phyloP scores from a whole-genome alignment of 2,113 vertebrate genomes.

The Bothrops jararaca region DNA sequence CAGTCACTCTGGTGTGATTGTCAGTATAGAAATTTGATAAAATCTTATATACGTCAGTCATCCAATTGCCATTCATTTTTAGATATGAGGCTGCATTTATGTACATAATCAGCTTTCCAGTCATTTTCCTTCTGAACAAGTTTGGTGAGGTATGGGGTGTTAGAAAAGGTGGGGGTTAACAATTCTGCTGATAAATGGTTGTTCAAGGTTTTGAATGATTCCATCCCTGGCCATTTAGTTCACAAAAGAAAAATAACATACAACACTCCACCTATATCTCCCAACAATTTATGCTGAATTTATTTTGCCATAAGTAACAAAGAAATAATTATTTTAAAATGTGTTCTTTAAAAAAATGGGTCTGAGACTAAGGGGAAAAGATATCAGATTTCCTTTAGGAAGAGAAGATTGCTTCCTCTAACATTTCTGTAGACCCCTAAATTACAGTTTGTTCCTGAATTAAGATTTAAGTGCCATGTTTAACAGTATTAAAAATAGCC shows the following conservation, averaged over 20 bases:
- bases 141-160: neutral
- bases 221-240: neutral
- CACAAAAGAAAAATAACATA: conserved; percentile 15
- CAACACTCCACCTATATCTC: neutral
- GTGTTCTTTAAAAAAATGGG: conserved; percentile 30
- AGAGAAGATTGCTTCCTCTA: neutral
- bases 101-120: neutral
- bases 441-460: conserved; percentile 29
- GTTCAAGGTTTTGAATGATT: neutral
- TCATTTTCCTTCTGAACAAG: neutral
- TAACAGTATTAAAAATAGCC: conserved; percentile 17
- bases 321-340: conserved; percentile 28
- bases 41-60: neutral
- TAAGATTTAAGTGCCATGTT: conserved; percentile 11
- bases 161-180: neutral
- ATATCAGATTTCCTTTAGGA: neutral
- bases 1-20: neutral
- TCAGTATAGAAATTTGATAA: neutral
- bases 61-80: neutral
- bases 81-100: neutral
- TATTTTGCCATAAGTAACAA: conserved; percentile 9
- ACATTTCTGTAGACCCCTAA: neutral
- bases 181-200: neutral
- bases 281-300: neutral
- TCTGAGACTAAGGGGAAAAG: neutral